phyloP scores from a whole-genome alignment of 1,140 invertebrate genomes.

The Nymphalis io region DNA sequence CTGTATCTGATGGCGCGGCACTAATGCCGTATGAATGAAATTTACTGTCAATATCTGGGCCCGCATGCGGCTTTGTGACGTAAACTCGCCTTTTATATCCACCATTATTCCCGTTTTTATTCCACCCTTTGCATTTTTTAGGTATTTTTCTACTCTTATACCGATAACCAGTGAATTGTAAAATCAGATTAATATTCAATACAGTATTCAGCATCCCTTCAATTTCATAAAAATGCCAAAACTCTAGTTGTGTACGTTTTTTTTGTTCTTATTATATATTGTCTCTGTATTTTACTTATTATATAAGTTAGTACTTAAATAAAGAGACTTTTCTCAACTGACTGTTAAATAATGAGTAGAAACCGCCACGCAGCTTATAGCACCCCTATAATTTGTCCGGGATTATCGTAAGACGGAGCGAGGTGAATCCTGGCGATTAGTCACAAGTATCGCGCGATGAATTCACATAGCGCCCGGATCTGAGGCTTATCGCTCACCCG shows the following conservation, averaged over 20 bases:
- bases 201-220: neutral
- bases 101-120: slow-evolving; percentile 64
- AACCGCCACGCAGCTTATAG: slow-evolving; percentile 58
- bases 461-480: slow-evolving; percentile 61
- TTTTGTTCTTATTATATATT: neutral
- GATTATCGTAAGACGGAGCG: slow-evolving; percentile 71
- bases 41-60: slow-evolving; percentile 80
- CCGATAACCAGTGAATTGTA: slow-evolving; percentile 32
- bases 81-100: slow-evolving; percentile 76
- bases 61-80: slow-evolving; percentile 79
- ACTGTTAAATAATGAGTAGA: slow-evolving; percentile 69
- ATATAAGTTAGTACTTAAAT: slow-evolving; percentile 1
- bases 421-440: slow-evolving; percentile 74
- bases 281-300: neutral
- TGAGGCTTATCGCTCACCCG: slow-evolving; percentile 60
- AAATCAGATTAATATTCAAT: slow-evolving; percentile 30
- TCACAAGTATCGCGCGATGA: slow-evolving; percentile 73
- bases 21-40: slow-evolving; percentile 80
- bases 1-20: slow-evolving; percentile 77
- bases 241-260: slow-evolving; percentile 13
- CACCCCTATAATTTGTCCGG: slow-evolving; percentile 73
- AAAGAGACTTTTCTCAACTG: slow-evolving; percentile 40
- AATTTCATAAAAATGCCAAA: neutral
- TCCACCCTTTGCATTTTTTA: slow-evolving; percentile 63
- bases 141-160: slow-evolving; percentile 47